Conservation (phyloP, 2,888 invertebrate species). For the Andrena bucephala region DNA sequence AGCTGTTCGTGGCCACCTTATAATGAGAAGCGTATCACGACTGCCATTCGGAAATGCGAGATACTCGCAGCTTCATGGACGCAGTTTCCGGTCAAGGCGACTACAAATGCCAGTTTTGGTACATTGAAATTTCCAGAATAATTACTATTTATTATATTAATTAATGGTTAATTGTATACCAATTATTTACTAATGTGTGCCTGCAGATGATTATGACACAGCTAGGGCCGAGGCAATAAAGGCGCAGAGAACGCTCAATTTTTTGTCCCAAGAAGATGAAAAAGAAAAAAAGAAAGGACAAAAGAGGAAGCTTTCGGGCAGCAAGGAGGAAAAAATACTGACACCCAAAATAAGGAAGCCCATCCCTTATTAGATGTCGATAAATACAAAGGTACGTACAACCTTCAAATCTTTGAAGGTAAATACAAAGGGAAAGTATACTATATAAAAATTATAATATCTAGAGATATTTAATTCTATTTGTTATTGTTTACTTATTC, state of each 20-base stretch:
- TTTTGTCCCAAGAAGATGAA: neutral
- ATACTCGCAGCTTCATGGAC: neutral
- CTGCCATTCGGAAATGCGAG: neutral
- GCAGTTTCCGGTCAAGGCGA: neutral
- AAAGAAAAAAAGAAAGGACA: neutral
- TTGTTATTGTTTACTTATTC: too few relatives aligned
- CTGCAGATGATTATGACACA: neutral
- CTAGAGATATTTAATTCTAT: too few relatives aligned
- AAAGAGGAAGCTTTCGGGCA: neutral
- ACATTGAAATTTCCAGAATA: neutral
- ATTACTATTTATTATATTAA: neutral
- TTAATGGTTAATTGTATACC: neutral
- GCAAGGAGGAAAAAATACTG: too few relatives aligned
- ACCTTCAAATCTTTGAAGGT: too few relatives aligned
- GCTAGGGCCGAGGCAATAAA: neutral
- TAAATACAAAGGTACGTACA: too few relatives aligned
- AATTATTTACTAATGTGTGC: neutral
- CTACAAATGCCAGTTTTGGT: neutral
- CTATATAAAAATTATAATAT: too few relatives aligned
- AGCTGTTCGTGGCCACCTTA: neutral
- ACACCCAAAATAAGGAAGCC: too few relatives aligned
- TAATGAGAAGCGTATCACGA: rapidly evolving
- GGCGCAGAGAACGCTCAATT: rapidly evolving
- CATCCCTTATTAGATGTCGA: too few relatives aligned
- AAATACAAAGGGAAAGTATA: too few relatives aligned